Evolutionary conservation across 2,888 invertebrate species (phyloP).

Genomic region (Epirrhoe tristata): DNA sequence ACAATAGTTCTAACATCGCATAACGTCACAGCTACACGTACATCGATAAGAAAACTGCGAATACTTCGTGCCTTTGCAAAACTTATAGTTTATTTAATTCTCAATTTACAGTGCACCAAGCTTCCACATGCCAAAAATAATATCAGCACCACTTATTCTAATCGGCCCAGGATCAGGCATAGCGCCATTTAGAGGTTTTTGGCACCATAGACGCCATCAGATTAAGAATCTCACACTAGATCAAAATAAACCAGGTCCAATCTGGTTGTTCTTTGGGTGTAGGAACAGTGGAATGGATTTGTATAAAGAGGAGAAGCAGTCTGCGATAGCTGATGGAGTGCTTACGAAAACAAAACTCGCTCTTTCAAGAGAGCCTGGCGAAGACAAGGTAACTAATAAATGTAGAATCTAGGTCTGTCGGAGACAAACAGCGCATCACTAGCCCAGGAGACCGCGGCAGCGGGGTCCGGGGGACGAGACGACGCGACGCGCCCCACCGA

Average conservation of each 20-base stretch:
- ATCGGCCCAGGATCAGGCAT: constrained; percentile 97
- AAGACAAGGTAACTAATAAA: constrained; percentile 87
- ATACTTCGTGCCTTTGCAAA: constrained; percentile 19
- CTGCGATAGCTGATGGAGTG: constrained; percentile 88
- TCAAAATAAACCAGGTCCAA: constrained; percentile 67
- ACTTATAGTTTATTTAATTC: constrained; percentile 19
- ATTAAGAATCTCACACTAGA: constrained; percentile 52
- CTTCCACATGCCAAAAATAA: constrained; percentile 93
- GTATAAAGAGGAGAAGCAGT: constrained; percentile 92
- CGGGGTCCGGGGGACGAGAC: no score
- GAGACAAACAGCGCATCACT: no score
- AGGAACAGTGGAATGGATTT: constrained; percentile 91
- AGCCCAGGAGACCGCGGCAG: no score
- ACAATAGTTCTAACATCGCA: constrained; percentile 19
- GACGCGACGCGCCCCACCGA: no score
- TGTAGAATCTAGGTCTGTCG: background rate
- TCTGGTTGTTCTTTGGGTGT: constrained; percentile 96
- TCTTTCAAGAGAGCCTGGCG: constrained; percentile 90
- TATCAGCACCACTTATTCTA: constrained; percentile 91
- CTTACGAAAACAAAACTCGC: constrained; percentile 91
- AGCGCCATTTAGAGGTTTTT: constrained; percentile 97
- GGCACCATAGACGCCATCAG: constrained; percentile 90
- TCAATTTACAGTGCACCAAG: constrained; percentile 89
- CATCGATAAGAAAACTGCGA: constrained; percentile 20
- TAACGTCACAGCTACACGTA: constrained; percentile 19